Evolutionary conservation across 2,113 vertebrate genomes (phyloP).

Genomic region (Bungarus multicinctus): DNA sequence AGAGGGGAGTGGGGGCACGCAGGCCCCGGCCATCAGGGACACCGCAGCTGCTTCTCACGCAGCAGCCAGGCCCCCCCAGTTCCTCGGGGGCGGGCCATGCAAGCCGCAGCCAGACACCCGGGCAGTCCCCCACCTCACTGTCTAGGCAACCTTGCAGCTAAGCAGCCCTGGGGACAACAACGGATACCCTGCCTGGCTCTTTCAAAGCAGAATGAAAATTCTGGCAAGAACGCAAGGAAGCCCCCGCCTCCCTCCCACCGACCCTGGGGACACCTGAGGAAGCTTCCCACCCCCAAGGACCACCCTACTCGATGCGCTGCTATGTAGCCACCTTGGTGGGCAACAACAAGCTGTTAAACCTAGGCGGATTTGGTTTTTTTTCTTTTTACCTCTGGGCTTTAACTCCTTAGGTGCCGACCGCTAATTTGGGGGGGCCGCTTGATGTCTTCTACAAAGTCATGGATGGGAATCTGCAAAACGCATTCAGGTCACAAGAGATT

Average conservation of each 20-base stretch:
- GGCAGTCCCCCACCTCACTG: background rate
- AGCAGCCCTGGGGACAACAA: background rate
- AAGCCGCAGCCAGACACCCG: background rate
- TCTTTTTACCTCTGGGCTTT: constrained; percentile 40
- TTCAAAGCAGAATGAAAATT: no score
- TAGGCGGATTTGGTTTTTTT: no score
- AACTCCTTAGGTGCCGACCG: constrained; percentile 63
- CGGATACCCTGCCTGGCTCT: background rate
- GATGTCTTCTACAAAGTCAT: constrained; percentile 76
- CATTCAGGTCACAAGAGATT: constrained; percentile 74
- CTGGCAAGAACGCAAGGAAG: background rate
- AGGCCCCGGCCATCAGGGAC: background rate
- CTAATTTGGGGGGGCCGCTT: constrained; percentile 53
- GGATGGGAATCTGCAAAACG: constrained; percentile 80
- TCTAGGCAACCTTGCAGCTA: background rate
- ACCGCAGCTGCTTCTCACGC: background rate
- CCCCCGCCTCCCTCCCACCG: accelerated
- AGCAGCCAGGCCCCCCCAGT: background rate
- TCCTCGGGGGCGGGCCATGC: no score
- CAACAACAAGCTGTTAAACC: constrained; percentile 13
- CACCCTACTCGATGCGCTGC: background rate
- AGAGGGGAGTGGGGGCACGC: accelerated
- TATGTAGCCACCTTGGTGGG: no score
- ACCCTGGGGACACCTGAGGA: background rate
- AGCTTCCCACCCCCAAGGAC: background rate